phyloP scores from a whole-genome alignment of 2,888 invertebrate species.

The Latrodectus elegans region DNA sequence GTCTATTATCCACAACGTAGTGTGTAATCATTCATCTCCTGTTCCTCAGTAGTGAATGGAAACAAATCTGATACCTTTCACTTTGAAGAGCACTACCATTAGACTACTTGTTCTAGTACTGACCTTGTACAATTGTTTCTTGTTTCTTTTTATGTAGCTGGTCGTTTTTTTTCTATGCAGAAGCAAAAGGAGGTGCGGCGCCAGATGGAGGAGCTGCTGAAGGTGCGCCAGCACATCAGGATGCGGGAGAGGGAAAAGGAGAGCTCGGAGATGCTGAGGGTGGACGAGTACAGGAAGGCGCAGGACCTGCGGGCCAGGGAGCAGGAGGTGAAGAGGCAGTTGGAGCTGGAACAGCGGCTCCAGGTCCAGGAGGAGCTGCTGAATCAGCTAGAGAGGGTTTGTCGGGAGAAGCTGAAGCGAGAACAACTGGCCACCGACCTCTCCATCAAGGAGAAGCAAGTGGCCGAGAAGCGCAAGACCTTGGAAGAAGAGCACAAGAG shows the following conservation, averaged over 20 bases:
- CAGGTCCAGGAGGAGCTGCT: conserved; percentile 56
- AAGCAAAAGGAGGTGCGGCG: conserved; percentile 19
- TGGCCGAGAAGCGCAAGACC: conserved; percentile 9
- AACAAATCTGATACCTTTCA: too few species aligned
- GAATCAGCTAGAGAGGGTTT: conserved; percentile 28
- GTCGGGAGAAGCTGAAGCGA: conserved; percentile 25
- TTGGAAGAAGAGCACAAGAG: conserved; percentile 18
- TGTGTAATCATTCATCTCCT: too few species aligned
- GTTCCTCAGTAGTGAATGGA: too few species aligned
- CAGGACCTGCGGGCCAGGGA: conserved; percentile 58
- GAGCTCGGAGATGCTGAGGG: conserved; percentile 6
- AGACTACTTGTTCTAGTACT: too few species aligned
- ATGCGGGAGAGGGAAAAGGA: conserved; percentile 27
- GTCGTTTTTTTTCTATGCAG: conserved; percentile 1
- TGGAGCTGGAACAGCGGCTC: conserved; percentile 28
- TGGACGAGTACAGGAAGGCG: conserved; percentile 62
- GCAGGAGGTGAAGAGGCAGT: conserved; percentile 43
- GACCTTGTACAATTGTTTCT: too few species aligned
- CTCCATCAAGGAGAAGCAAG: conserved; percentile 46
- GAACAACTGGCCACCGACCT: conserved; percentile 35
- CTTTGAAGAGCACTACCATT: too few species aligned
- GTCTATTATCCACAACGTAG: too few species aligned
- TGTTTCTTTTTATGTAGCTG: not conserved
- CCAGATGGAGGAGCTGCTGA: conserved; percentile 38
- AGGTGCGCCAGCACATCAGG: conserved; percentile 13